These are phyloP conservation scores for Panagrolaimus sp. DNA, from an alignment of 1,140 invertebrate genomes.

Conservation along the genomic window DNA sequence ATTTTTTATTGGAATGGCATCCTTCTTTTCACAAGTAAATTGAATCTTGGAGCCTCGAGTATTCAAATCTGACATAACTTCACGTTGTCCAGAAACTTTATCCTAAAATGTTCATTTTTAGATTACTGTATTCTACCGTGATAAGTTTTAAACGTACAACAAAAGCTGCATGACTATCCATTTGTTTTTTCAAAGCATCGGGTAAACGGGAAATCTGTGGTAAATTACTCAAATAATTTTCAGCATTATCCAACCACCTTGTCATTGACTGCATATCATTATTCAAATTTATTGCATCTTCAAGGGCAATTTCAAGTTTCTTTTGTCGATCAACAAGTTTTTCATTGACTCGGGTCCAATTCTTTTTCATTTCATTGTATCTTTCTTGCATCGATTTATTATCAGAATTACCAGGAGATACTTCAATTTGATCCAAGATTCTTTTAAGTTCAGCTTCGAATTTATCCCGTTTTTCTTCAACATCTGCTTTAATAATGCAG, in stretches of 20 bases:
- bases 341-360: conserved; percentile 83
- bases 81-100: conserved; percentile 84
- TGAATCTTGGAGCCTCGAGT: conserved; percentile 87
- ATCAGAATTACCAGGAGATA: conserved; percentile 80
- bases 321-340: conserved; percentile 64
- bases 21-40: conserved; percentile 98
- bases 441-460: conserved; percentile 76
- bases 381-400: conserved; percentile 70
- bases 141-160: neutral
- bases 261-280: conserved; percentile 36
- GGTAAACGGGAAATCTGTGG: conserved; percentile 82
- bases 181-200: conserved; percentile 81
- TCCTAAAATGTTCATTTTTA: conserved; percentile 72
- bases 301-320: conserved; percentile 90
- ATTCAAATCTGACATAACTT: conserved; percentile 87
- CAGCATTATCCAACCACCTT: conserved; percentile 66
- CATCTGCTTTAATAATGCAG: conserved; percentile 65
- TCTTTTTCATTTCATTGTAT: conserved; percentile 81
- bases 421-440: conserved; percentile 72
- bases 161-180: conserved; percentile 78
- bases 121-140: neutral
- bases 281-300: conserved; percentile 83
- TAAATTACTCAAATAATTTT: conserved; percentile 65
- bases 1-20: conserved; percentile 97
- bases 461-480: conserved; percentile 78